Base-by-base conservation (phyloP, 2,113 vertebrate genomes). In the Toxotes chatareus region DNA sequence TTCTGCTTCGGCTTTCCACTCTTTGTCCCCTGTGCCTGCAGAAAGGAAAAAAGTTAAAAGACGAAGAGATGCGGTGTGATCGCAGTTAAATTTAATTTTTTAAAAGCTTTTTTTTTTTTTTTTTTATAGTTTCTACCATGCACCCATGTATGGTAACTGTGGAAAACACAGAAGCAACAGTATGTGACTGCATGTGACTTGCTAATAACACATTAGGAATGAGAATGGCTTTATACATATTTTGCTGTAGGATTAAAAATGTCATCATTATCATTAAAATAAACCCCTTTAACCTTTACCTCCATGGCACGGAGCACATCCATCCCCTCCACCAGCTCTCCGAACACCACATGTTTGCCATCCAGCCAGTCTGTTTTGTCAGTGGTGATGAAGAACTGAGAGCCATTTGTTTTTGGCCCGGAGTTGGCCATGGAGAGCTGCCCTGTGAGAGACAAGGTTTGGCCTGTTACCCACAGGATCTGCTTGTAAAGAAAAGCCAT, bases 321-420 rank as follows among this genome's bases (percentile, higher is more conserved):
- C 94, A 99, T 96, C 75, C 98, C 98, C 77, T 99, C 98, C 0
- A 97, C 95, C 88, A 99, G 82, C 72, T 99, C 98, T 21, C 98
- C 98, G 0, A 99, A 99, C 73, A 99, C 97, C 84, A 99, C 97
- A 0, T 99, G 97, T 92, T 98, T 99, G 38, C 96, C 96, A 0
- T 98, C 97, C 89, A 99, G 94, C 97, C 97, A 97, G 76, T 97
- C 98, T 0, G 97, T 98, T 78, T 99, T 98, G 60, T 98, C 98
- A 1, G 94, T 98, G 0, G 96, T 97, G 93, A 99, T 95, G 93
- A 97, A 99, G 93, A 99, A 99, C 95, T 99, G 98, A 14, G 97
- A 99, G 74, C 97, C 96, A 0, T 98, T 99, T 56, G 94, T 96
- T 92, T 98, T 97, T 0, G 96, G 61, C 4, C 97, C 97, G 0